phyloP scores from a whole-genome alignment of 2,888 invertebrate species.

The Eupithecia exiguata region DNA sequence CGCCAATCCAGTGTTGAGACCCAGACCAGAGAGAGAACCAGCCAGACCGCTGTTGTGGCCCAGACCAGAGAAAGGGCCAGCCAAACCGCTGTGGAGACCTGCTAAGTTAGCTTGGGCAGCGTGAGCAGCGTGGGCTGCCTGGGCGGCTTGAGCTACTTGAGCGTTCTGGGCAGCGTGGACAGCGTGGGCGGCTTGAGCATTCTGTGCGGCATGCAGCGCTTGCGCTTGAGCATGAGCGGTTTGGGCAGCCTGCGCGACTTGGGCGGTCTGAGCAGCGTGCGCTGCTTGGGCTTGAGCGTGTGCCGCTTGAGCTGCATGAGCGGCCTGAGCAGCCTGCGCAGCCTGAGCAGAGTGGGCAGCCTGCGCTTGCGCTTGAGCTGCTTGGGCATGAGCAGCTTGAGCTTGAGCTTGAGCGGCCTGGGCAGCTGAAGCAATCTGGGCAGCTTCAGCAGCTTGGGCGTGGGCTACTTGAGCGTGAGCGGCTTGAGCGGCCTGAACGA shows the following conservation, averaged over 20 bases:
- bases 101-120: conserved; percentile 37
- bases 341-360: conserved; percentile 41
- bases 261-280: conserved; percentile 36
- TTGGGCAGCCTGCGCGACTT: conserved; percentile 36
- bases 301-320: conserved; percentile 37
- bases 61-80: conserved; percentile 34
- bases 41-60: conserved; percentile 32
- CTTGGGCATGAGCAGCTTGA: conserved; percentile 38
- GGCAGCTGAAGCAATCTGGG: conserved; percentile 29
- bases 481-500: conserved; percentile 32
- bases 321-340: conserved; percentile 33
- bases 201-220: conserved; percentile 37
- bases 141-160: conserved; percentile 32
- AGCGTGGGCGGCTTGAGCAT: conserved; percentile 35
- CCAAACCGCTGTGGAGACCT: conserved; percentile 33
- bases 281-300: conserved; percentile 34
- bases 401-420: conserved; percentile 30
- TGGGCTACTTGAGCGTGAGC: conserved; percentile 37
- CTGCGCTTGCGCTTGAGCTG: conserved; percentile 42
- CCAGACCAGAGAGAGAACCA: conserved; percentile 35
- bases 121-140: conserved; percentile 36
- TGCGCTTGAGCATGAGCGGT: conserved; percentile 35
- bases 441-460: conserved; percentile 33
- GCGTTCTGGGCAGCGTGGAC: conserved; percentile 32
- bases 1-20: conserved; percentile 32